Base-by-base conservation (phyloP, 2,888 invertebrate species). In the Portevinia maculata region DNA sequence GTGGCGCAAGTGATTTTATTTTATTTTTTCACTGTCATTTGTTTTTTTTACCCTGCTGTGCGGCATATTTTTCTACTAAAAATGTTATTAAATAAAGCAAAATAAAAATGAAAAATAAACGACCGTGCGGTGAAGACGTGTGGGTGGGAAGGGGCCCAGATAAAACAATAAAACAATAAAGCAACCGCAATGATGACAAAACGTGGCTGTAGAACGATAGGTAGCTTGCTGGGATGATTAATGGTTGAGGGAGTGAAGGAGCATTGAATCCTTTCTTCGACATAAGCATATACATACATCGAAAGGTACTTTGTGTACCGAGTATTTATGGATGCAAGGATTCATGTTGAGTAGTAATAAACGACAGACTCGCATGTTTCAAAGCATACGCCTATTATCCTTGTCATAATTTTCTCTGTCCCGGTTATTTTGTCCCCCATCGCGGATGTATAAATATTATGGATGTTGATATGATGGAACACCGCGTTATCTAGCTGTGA, bases 331-430 rank as follows among this genome's bases (percentile, higher is more conserved):
- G 62, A 59, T 50, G 65, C 50, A 74, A 48, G 44, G 70, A 59
- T 65, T 70, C 59, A 75, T 64, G 69, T 57, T 67, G 62, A 79
- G 57, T 21, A 74, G 69, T 62, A 69, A 74, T 79, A 79, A 85
- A 86, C 79, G 85, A 85, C 85, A 81, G 81, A 84, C 85, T 86
- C 84, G 86, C 85, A 86, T 86, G 86, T 85, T 85, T 76, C 50
- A 64, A 78, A 79, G 64, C 84, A 85, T 85, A 85, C 85, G 83
- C 79, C 84, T 76, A 79, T 84, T 84, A 84, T 79, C 67, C 55
- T 73, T 59, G 75, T 74, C 70, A 59, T 79, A 71, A 79, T 69
- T 59, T 69, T 71, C 59, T 55, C 50, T 64, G 46, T 55, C 55
- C n/a, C 9, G 39, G 32, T 44, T 44, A 37, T 46, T 44, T 37